Percentiles rank a stretch among this genome's conserved stretches.
phyloP scores from a whole-genome alignment of 2,888 invertebrate genomes.

The Drosophila rellima region DNA sequence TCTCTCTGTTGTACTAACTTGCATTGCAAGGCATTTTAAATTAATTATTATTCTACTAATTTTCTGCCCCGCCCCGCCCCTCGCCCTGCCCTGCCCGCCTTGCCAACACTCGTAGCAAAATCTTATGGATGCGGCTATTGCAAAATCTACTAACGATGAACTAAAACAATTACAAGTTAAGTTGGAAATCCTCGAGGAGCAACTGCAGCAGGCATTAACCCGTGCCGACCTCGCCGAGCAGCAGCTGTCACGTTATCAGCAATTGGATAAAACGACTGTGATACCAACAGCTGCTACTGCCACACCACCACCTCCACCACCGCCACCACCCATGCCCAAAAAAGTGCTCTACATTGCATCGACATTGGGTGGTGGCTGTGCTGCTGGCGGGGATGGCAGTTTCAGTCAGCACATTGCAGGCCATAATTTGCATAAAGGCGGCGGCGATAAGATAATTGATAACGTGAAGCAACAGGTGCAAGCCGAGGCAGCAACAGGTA shows the following conservation, averaged over 20 bases:
- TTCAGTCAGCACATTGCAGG: slow-evolving; percentile 75
- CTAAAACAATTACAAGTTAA: slow-evolving; percentile 87
- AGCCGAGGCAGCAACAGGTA: slow-evolving; percentile 85
- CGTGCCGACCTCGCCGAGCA: slow-evolving; percentile 87
- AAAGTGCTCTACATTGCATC: slow-evolving; percentile 73
- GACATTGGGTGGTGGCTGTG: slow-evolving; percentile 20
- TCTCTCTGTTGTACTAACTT: slow-evolving; percentile 50
- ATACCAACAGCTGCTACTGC: slow-evolving; percentile 63
- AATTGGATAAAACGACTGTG: slow-evolving; percentile 44
- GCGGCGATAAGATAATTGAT: slow-evolving; percentile 81
- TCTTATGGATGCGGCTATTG: slow-evolving; percentile 87
- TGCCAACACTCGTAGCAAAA: slow-evolving; percentile 84
- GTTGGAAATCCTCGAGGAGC: slow-evolving; percentile 87
- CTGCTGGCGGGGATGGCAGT: slow-evolving; percentile 32
- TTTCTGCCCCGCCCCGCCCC: slow-evolving; percentile 60
- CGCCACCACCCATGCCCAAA: slow-evolving; percentile 83
- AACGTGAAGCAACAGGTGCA: slow-evolving; percentile 84
- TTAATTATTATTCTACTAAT: slow-evolving; percentile 80
- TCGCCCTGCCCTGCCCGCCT: slow-evolving; percentile 29
- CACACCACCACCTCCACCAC: slow-evolving; percentile 79
- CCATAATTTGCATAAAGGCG: slow-evolving; percentile 74
- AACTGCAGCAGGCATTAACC: slow-evolving; percentile 86
- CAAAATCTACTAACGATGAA: slow-evolving; percentile 86
- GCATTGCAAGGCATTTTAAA: slow-evolving; percentile 42
- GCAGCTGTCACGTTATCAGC: slow-evolving; percentile 82